Evolutionary conservation across 2,888 invertebrate genomes (phyloP).

Genomic region (Stenchaetothrips biformis): DNA sequence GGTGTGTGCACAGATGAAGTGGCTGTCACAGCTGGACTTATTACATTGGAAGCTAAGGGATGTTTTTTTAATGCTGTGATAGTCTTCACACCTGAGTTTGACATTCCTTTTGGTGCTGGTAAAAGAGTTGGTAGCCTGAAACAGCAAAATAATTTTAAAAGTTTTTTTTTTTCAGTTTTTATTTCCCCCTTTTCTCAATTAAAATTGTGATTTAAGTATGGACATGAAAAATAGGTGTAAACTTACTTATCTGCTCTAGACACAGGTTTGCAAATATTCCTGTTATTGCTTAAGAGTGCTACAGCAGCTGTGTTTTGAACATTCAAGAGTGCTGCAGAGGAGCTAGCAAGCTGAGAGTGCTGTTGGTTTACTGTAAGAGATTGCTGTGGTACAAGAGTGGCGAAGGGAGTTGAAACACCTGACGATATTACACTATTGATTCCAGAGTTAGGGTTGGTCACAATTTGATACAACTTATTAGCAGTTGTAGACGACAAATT

Average conservation of each 20-base stretch:
- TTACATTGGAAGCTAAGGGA: background rate
- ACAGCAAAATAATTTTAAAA: background rate
- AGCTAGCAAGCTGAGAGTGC: background rate
- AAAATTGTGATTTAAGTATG: too few species aligned
- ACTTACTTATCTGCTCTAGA: background rate
- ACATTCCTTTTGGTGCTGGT: background rate
- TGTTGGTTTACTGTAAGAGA: background rate
- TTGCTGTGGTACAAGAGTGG: background rate
- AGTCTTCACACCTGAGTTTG: background rate
- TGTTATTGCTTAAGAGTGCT: background rate
- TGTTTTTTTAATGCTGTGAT: background rate
- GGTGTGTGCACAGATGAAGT: background rate
- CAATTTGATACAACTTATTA: background rate
- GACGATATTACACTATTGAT: background rate
- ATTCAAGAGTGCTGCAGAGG: background rate
- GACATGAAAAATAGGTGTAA: background rate
- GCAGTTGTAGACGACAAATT: background rate
- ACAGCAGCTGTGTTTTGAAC: background rate
- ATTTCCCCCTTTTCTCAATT: too few species aligned
- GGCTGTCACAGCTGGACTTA: background rate
- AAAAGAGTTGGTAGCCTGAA: background rate
- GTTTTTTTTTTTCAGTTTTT: background rate
- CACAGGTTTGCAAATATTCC: background rate
- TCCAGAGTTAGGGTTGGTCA: background rate
- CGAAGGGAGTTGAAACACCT: background rate